Conservation (phyloP, 2,888 invertebrate genomes). For the Cryptocephalus moraei region DNA sequence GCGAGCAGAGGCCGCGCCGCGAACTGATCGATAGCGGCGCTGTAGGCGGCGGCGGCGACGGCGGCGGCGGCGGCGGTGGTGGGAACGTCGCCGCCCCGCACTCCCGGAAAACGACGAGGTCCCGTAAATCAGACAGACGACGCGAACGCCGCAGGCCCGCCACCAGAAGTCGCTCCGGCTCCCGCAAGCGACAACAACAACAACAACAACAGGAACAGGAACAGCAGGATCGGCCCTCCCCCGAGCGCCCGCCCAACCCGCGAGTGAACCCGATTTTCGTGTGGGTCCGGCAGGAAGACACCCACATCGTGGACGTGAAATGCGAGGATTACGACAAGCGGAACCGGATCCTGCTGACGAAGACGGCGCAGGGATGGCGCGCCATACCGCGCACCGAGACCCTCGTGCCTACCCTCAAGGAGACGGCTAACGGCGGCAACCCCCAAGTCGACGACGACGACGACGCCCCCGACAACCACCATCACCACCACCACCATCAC, state of each 20-base stretch:
- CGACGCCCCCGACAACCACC: slow-evolving; percentile 36
- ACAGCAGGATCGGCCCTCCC: slow-evolving; percentile 17
- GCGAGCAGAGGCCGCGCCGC: slow-evolving; percentile 37
- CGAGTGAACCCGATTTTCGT: slow-evolving; percentile 75
- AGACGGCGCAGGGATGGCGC: slow-evolving; percentile 72
- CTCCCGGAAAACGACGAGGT: slow-evolving; percentile 38
- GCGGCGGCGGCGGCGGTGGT: slow-evolving; percentile 24
- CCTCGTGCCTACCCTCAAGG: slow-evolving; percentile 40
- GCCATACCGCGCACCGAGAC: slow-evolving; percentile 70
- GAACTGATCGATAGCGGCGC: slow-evolving; percentile 36
- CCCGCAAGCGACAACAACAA: slow-evolving; percentile 7
- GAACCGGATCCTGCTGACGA: slow-evolving; percentile 73
- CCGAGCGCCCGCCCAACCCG: slow-evolving; percentile 43
- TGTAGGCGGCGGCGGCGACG: slow-evolving; percentile 37
- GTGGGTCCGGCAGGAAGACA: slow-evolving; percentile 74
- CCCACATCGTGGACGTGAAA: slow-evolving; percentile 71
- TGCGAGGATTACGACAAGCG: slow-evolving; percentile 82
- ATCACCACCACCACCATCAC: slow-evolving; percentile 19
- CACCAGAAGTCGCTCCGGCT: slow-evolving; percentile 13
- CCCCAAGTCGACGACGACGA: slow-evolving; percentile 1
- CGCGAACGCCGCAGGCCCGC: slow-evolving; percentile 31
- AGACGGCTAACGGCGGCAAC: slow-evolving; percentile 31
- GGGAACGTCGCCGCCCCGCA: slow-evolving; percentile 32
- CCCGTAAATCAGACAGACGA: slow-evolving; percentile 40
- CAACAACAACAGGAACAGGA: slow-evolving; percentile 8